Evolutionary conservation across 2,797 vertebrate species (phyloP), one percentile per base, ranked within the genome.

Genomic region (Diplodus sargus): DNA sequence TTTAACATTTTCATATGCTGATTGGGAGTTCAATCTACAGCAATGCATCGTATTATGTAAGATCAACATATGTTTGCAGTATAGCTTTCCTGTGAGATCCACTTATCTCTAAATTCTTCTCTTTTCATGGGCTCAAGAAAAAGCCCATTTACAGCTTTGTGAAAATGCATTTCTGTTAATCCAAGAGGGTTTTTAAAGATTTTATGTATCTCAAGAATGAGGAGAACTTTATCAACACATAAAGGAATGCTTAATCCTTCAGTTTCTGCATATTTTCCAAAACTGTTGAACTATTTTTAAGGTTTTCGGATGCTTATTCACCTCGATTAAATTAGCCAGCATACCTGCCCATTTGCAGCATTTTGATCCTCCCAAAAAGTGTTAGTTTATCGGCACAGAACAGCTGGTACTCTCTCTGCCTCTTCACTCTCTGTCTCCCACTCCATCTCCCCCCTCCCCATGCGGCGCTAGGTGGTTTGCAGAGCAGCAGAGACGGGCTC

Each of bases 381-480:
- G 30, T 61, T 72, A 70, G 73, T 78, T 65, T 73, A 54, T 49
- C 14, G 9, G 47, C 72, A 3, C 7, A 22, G 64, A 76, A 64
- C 74, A 83, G 80, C 76, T 80, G 76, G 62, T 54, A 0, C n/a
- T 53, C 56, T 70, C 59, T 42, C 68, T 70, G 34, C 48, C 15
- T 61, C 49, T 22, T 18, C 34, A 52, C 18, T 59, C 12, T 62
- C 61, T 22, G 2, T 57, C 62, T 65, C 63, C 16, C 49, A 16
- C 48, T n/a, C 7, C 51, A 13, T 48, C 16, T 14, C 16, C 20
- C 23, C 6, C 47, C 1, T 23, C 42, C 56, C 6, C 61, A 42
- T 49, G 39, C 16, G 10, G 10, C 10, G 68, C 51, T 23, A 65
- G 78, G 76, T 60, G 64, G 63, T 70, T 65, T 62, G 69, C 76